Evolutionary conservation across 2,797 vertebrate species (phyloP), one percentile per base, ranked within the genome.

Genomic region (Xenentodon cancila): DNA sequence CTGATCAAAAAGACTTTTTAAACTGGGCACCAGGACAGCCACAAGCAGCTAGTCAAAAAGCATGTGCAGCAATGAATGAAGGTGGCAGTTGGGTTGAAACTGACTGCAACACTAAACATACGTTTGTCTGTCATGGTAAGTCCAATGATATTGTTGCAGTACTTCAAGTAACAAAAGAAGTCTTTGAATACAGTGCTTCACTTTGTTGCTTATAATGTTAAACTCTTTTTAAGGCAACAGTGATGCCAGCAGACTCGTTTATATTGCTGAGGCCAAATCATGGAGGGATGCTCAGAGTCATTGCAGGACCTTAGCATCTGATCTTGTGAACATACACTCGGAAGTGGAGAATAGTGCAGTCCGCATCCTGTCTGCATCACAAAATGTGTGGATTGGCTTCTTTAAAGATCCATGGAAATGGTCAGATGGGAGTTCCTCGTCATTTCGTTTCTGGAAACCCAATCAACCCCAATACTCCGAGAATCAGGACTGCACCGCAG

Each of bases 371-470:
- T 72, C 73, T 11, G 3, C 1, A 13, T 68, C 67, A 32, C 59
- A 68, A 56, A 56, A 42, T 3, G 67, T 81, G 32, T 92, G 91
- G 91, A 90, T 88, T 7, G 89, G 91, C 51, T 81, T 92, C 32
- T 92, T 93, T 64, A 88, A 77, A 65, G 92, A 92, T 55, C 32
- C 66, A 13, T 92, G 91, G 90, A 77, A 13, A 42, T 92, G 90
- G 90, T 92, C 87, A 0, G 85, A 91, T 62, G 85, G 79, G n/a
- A 88, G 76, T 64, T 66, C 45, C 20, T 82, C 86, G 19, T 89
- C 89, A 0, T 91, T 88, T 48, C 87, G 86, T 15, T 73, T 73
- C 70, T 93, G 91, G 90, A 81, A 25, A 43, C 21, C 21, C 1
- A 1, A 0, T 13, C 79, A 85, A 52, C 84, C 86, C 0, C 84